These are phyloP conservation scores for Zophobas atratus DNA, from an alignment of 1,140 invertebrate species.

Conservation along the genomic window DNA sequence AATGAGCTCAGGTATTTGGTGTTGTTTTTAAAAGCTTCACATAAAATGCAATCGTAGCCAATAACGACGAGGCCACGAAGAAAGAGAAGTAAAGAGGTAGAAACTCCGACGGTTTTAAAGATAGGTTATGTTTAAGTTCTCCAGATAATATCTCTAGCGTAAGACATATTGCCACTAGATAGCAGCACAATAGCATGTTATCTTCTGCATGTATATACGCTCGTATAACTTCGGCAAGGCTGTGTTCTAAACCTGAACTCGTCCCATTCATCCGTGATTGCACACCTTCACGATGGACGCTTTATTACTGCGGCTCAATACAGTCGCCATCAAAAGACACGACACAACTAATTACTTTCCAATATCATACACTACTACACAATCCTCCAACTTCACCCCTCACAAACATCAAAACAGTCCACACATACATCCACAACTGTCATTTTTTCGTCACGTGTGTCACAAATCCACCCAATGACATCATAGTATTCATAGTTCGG, in stretches of 20 bases:
- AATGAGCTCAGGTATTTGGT: constrained; percentile 2
- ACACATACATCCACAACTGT: too few relatives aligned
- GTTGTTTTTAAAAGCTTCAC: constrained; percentile 21
- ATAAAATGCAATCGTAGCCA: constrained; percentile 44
- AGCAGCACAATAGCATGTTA: constrained; percentile 65
- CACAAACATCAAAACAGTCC: too few relatives aligned
- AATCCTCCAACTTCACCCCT: too few relatives aligned
- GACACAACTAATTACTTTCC: too few relatives aligned
- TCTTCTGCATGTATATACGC: constrained; percentile 61
- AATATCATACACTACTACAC: too few relatives aligned
- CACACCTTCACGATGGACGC: not conserved
- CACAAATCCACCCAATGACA: too few relatives aligned
- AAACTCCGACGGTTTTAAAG: constrained; percentile 53
- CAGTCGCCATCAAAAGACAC: too few relatives aligned
- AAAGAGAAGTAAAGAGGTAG: constrained; percentile 57
- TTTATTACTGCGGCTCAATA: too few relatives aligned
- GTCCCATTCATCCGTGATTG: not conserved
- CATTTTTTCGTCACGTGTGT: too few relatives aligned
- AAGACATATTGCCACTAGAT: constrained; percentile 66
- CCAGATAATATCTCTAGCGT: constrained; percentile 61
- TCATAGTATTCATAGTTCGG: not conserved
- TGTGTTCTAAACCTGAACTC: constrained; percentile 53
- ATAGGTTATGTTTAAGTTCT: constrained; percentile 64
- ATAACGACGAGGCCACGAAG: constrained; percentile 41
- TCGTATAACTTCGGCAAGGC: constrained; percentile 53